Percentiles rank a stretch among this genome's conserved stretches.
Conservation (phyloP, 2,888 invertebrate species). For the Ischnus inquisitorius region DNA sequence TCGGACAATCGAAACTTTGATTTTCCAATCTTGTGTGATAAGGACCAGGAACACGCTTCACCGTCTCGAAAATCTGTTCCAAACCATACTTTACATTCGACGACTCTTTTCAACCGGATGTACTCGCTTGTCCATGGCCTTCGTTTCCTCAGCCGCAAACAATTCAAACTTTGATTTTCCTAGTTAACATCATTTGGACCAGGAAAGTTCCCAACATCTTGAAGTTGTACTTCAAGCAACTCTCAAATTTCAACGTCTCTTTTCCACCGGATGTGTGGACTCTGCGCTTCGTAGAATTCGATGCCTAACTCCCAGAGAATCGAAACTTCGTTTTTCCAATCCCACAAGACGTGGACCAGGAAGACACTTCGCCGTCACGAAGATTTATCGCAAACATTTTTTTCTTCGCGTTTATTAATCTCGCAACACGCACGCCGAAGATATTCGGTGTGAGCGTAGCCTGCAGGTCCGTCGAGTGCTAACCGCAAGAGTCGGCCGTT, state of each 20-base stretch:
- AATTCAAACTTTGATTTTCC: no score
- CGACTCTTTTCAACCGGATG: no score
- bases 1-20: slow-evolving; percentile 28
- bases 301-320: slow-evolving; percentile 13
- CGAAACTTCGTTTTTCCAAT: slow-evolving; percentile 44
- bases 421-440: not conserved
- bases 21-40: slow-evolving; percentile 45
- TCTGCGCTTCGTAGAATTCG: no score
- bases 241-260: no score
- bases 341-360: slow-evolving; percentile 34
- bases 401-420: not conserved
- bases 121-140: no score
- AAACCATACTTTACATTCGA: not conserved
- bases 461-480: slow-evolving; percentile 24
- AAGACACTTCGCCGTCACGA: not conserved
- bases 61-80: not conserved
- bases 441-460: slow-evolving; percentile 39
- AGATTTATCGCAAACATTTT: slow-evolving; percentile 1
- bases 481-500: slow-evolving; percentile 27
- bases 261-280: no score
- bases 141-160: no score
- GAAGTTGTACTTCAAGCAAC: no score
- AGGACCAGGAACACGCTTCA: slow-evolving; percentile 1
- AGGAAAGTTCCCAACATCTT: no score
- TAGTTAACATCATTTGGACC: no score